Evolutionary conservation across 2,113 vertebrate species (phyloP).

Genomic region (Lepisosteus oculatus): DNA sequence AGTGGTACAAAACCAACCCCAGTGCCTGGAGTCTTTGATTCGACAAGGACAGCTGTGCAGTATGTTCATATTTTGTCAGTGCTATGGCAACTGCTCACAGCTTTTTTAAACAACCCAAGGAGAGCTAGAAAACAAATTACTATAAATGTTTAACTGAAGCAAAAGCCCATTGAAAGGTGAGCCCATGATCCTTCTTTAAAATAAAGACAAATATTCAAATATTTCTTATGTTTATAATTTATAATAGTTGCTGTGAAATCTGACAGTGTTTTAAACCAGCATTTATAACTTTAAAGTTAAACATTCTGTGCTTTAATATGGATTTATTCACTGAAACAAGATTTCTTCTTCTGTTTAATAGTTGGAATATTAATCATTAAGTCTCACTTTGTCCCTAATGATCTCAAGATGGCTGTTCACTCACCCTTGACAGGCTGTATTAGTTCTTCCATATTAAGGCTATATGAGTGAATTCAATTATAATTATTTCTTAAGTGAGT

Average conservation of each 20-base stretch:
- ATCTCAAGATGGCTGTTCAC: slow-evolving; percentile 27
- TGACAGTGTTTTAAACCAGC: too few species aligned
- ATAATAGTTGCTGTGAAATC: too few species aligned
- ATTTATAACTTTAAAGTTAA: too few species aligned
- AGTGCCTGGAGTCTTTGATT: background rate
- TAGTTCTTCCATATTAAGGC: slow-evolving; percentile 4
- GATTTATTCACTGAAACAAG: background rate
- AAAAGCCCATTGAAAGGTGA: background rate
- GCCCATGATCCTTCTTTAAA: too few species aligned
- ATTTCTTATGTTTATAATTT: too few species aligned
- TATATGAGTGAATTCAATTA: background rate
- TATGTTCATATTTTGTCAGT: background rate
- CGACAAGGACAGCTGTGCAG: background rate
- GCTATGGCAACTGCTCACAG: background rate
- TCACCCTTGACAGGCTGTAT: slow-evolving; percentile 32
- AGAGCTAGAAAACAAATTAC: background rate
- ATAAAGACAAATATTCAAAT: too few species aligned
- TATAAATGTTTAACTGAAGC: background rate
- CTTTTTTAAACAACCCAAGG: background rate
- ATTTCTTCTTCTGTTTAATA: background rate
- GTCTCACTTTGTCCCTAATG: background rate
- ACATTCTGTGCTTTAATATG: background rate
- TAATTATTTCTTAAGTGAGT: background rate
- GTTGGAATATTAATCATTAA: background rate
- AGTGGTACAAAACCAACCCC: background rate